Evolutionary conservation across 2,113 vertebrate genomes (phyloP).

Genomic region (Australoheros scitulus): DNA sequence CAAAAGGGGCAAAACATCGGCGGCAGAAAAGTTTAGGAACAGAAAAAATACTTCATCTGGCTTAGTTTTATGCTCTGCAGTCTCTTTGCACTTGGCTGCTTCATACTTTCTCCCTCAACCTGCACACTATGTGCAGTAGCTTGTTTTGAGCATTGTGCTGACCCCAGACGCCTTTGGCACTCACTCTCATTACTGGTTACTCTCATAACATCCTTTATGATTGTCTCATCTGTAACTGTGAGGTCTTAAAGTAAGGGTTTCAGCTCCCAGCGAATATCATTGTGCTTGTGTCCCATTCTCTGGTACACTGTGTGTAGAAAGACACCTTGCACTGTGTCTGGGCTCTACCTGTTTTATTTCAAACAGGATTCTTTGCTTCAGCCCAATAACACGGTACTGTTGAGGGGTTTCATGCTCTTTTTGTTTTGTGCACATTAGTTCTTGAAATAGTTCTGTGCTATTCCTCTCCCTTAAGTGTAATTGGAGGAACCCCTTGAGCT

Average conservation of each 20-base stretch:
- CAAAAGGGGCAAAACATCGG: too few relatives aligned
- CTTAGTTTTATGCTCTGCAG: too few relatives aligned
- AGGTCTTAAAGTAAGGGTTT: background rate
- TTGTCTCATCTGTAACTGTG: background rate
- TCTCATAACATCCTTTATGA: background rate
- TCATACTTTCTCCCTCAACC: background rate
- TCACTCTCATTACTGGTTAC: background rate
- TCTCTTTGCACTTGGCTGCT: too few relatives aligned
- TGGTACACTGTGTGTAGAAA: background rate
- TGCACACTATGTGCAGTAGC: background rate
- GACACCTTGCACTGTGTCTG: background rate
- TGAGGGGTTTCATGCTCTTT: too few relatives aligned
- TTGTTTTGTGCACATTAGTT: too few relatives aligned
- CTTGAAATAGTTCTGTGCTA: background rate
- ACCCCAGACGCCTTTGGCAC: background rate
- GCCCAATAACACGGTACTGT: too few relatives aligned
- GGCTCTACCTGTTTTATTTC: background rate
- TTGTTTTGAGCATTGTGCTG: too few relatives aligned
- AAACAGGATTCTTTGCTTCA: background rate
- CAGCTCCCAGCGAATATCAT: background rate
- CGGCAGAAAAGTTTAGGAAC: too few relatives aligned
- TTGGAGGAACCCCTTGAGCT: background rate
- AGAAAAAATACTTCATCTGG: too few relatives aligned
- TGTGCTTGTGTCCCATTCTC: background rate
- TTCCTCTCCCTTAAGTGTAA: background rate